Evolutionary conservation across 2,797 vertebrate species (phyloP).

Genomic region (Ambastaia sidthimunki): DNA sequence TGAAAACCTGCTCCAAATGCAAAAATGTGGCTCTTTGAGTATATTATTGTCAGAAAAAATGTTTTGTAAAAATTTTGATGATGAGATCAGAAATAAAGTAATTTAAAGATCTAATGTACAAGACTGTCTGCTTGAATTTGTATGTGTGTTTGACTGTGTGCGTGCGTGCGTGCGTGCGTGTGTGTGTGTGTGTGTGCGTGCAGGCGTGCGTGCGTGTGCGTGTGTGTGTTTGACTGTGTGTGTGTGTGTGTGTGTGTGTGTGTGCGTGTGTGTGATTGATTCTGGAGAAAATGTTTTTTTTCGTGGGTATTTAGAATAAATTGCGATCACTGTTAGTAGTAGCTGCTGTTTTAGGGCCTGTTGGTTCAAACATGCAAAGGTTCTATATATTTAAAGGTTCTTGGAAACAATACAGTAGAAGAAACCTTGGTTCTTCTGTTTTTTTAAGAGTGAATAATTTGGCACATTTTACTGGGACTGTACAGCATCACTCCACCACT

Average conservation of each 20-base stretch:
- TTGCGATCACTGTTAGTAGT: neutral
- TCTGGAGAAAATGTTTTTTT: neutral
- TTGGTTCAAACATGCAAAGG: neutral
- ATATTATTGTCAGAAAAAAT: constrained; percentile 86
- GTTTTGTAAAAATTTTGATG: constrained; percentile 89
- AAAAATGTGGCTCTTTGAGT: constrained; percentile 85
- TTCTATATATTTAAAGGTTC: too few species aligned
- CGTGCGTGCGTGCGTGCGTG: neutral
- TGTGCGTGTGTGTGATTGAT: too few species aligned
- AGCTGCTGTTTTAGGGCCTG: neutral
- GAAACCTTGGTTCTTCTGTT: too few species aligned
- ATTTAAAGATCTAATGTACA: constrained; percentile 77
- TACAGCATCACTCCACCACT: neutral
- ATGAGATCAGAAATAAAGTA: constrained; percentile 85
- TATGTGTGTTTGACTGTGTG: too few species aligned
- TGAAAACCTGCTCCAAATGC: constrained; percentile 80
- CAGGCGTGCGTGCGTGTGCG: too few species aligned
- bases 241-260: neutral
- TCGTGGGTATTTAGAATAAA: neutral
- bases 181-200: neutral
- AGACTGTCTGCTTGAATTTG: neutral
- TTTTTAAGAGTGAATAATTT: neutral
- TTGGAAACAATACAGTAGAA: too few species aligned
- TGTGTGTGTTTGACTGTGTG: too few species aligned
- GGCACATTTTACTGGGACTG: neutral